Evolutionary conservation across 2,888 invertebrate species (phyloP), one percentile per base, ranked within the genome.

Genomic region (Synergus itoensis): DNA sequence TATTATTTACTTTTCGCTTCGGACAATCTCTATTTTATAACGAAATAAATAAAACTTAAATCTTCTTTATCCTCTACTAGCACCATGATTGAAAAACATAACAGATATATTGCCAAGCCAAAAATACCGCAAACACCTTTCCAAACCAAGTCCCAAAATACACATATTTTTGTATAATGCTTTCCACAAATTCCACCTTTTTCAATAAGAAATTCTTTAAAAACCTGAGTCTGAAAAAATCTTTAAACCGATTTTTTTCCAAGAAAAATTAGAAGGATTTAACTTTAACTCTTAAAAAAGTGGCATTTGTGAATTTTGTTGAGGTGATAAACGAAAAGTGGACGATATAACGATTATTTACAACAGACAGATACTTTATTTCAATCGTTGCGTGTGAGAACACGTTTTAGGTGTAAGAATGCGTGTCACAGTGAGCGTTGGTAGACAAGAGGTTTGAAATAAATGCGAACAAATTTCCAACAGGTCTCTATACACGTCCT

Each of bases 301-400:
- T 41, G 40, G 64, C 14, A 64, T n/a, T 40, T n/a, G n/a, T 40
- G 18, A 64, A 65, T 14, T 8, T 36, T 36, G 36, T 36, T 4
- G 14, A 43, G 67, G 67, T 69, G 28, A 69, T 48, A 8, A 53
- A 48, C 48, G 36, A 69, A 43, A 53, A 67, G 43, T 80, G 45
- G 43, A 65, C 48, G 18, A 7, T 36, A 73, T 60, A 80, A 78
- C 60, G 36, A 48, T 79, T 60, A 82, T 87, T 89, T 88, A 88
- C 89, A 90, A 89, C 89, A 89, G 89, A 89, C 86, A 90, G 88
- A 89, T 89, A 90, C 87, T 90, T 90, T 90, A 90, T 90, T 90
- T 89, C 83, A 87, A 88, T 88, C 86, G 84, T 86, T 82, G 85
- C 84, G 82, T 84, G 81, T 84, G 83, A 83, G 82, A 88, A 87